phyloP scores from a whole-genome alignment of 2,797 vertebrate species.

The Notoglanidium macrostoma region DNA sequence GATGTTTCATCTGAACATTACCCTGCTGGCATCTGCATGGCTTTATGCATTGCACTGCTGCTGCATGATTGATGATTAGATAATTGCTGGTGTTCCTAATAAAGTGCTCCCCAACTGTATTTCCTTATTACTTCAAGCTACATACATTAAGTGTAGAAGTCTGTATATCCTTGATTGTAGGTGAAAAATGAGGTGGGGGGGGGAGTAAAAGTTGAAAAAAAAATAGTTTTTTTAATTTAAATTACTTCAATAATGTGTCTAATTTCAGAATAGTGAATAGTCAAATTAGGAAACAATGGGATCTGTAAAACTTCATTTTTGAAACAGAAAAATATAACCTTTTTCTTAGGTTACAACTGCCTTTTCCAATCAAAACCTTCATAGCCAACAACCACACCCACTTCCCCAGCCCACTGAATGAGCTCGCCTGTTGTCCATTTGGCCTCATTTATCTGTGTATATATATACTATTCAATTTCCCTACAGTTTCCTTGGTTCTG shows the following conservation, averaged over 20 bases:
- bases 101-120: neutral
- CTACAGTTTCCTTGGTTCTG: neutral
- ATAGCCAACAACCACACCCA: neutral
- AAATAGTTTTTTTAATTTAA: neutral
- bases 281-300: neutral
- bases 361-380: neutral
- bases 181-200: neutral
- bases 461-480: neutral
- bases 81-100: neutral
- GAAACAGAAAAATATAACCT: neutral
- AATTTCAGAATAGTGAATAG: neutral
- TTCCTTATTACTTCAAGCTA: neutral
- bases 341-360: neutral
- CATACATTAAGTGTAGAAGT: neutral
- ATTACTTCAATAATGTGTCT: no score
- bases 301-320: neutral
- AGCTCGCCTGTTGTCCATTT: neutral
- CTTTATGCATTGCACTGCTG: slow-evolving; percentile 1
- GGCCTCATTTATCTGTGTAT: neutral
- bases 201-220: neutral
- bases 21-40: neutral
- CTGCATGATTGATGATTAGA: neutral
- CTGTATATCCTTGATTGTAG: neutral
- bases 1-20: neutral
- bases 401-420: neutral